Evolutionary conservation across 2,113 vertebrate genomes (phyloP).

Genomic region (Stictonetta naevosa): DNA sequence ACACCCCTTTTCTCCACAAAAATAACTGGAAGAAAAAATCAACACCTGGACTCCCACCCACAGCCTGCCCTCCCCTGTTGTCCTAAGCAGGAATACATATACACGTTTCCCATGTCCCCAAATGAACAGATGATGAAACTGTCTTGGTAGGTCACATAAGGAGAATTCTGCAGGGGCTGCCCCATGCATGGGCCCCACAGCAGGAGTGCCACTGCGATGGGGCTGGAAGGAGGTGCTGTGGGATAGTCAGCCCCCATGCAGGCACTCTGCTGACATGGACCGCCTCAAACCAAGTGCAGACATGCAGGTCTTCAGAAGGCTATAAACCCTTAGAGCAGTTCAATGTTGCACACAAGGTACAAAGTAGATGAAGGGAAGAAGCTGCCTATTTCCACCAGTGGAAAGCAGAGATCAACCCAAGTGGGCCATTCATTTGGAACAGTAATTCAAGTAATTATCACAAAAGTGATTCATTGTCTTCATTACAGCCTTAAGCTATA

Average conservation of each 20-base stretch:
- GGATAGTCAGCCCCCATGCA: neutral
- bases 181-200: neutral
- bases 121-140: neutral
- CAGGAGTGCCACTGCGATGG: neutral
- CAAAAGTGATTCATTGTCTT: slow-evolving; percentile 80
- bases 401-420: slow-evolving; percentile 71
- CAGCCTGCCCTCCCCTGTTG: neutral
- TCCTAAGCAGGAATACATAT: neutral
- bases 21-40: neutral
- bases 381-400: slow-evolving; percentile 51
- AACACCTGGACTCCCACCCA: neutral
- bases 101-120: fast-evolving
- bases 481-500: slow-evolving; percentile 77
- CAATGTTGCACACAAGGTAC: slow-evolving; percentile 9
- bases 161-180: neutral
- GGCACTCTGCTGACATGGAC: neutral
- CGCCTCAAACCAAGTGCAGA: neutral
- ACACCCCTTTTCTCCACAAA: neutral
- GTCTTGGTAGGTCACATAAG: fast-evolving
- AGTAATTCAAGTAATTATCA: slow-evolving; percentile 82
- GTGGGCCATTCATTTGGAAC: slow-evolving; percentile 72
- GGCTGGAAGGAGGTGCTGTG: neutral
- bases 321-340: neutral
- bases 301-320: neutral
- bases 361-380: slow-evolving; percentile 52